These are phyloP conservation scores for Piaya cayana DNA, from an alignment of 2,113 vertebrate genomes.

Conservation along the genomic window DNA sequence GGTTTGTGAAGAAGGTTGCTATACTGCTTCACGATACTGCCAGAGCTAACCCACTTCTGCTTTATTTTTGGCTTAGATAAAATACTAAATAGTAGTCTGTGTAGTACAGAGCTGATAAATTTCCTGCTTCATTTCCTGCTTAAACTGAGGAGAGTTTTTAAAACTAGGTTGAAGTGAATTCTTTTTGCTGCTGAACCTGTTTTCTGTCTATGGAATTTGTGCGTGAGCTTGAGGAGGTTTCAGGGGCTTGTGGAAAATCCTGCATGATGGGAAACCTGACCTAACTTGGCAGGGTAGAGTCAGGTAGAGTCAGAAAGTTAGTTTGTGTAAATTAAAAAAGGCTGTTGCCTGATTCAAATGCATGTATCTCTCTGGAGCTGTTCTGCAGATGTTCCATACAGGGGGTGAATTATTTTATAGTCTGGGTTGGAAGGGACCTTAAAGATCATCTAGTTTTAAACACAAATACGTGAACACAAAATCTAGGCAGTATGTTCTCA, in stretches of 20 bases:
- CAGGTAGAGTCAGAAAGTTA: neutral
- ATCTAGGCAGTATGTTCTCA: neutral
- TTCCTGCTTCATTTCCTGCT: neutral
- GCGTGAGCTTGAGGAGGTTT: neutral
- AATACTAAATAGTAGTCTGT: neutral
- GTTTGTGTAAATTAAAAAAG: neutral
- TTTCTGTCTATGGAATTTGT: neutral
- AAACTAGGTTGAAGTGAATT: neutral
- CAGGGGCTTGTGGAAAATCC: neutral
- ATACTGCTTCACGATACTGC: neutral
- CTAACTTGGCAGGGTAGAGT: neutral
- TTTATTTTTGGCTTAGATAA: neutral
- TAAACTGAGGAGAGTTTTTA: neutral
- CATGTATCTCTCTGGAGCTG: neutral
- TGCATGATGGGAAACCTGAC: neutral
- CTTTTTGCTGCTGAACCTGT: neutral
- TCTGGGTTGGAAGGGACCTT: too few species aligned
- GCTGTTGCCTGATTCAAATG: neutral
- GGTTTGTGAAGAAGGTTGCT: neutral
- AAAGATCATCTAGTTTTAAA: neutral
- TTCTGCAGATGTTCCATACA: neutral
- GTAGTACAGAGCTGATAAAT: neutral
- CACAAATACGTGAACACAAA: neutral
- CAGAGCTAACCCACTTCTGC: neutral
- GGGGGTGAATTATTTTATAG: neutral